Evolutionary conservation across 2,797 vertebrate species (phyloP).

Genomic region (Spinus olivaceus): DNA sequence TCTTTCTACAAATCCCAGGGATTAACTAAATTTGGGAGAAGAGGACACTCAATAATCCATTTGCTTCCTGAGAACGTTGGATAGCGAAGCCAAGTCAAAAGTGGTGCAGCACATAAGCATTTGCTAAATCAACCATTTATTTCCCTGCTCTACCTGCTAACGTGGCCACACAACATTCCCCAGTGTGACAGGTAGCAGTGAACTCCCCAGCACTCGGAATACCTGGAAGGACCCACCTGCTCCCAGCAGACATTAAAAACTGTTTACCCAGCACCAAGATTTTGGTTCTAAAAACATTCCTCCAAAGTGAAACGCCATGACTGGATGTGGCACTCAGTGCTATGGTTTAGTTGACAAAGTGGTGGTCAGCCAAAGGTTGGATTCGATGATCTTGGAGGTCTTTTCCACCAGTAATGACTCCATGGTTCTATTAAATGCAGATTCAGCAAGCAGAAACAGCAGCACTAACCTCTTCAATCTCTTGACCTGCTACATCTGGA

Average conservation of each 20-base stretch:
- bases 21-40: not conserved
- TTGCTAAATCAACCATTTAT: not conserved
- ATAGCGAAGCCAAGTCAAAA: not conserved
- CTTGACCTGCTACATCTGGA: constrained; percentile 62
- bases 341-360: not conserved
- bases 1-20: not conserved
- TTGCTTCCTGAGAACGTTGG: not conserved
- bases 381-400: not conserved
- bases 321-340: not conserved
- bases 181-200: not conserved
- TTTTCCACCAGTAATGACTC: not conserved
- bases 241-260: not conserved
- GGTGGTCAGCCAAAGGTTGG: not conserved
- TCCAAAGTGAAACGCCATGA: not conserved
- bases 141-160: not conserved
- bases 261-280: not conserved
- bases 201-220: not conserved
- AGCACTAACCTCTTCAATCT: constrained; percentile 73
- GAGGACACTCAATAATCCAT: not conserved
- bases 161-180: not conserved
- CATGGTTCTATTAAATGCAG: not conserved
- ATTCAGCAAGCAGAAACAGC: constrained; percentile 44
- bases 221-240: not conserved
- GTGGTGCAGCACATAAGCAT: not conserved
- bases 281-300: not conserved